Evolutionary conservation across 2,797 vertebrate species (phyloP), one percentile per base, ranked within the genome.

Genomic region (Threskiornis aethiopicus): DNA sequence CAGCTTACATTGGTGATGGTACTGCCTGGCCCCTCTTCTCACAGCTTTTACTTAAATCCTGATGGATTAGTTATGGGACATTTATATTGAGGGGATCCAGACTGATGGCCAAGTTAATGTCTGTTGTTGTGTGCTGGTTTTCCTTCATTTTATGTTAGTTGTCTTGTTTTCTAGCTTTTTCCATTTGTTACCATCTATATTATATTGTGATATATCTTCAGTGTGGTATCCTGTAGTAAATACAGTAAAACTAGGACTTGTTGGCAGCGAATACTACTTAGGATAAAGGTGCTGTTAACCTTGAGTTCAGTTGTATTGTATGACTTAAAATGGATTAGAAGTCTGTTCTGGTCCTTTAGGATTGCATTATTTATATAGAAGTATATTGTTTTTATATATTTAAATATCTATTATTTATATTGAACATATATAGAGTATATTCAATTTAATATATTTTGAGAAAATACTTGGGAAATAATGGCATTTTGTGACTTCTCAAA

Each of bases 391-490:
- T 78, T 61, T 28, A 28, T 61, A 10, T 33, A 88, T 91, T 72
- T 82, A 83, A 67, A 80, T 72, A 59, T 22, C 2, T 70, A 31
- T 46, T 80, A 51, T 49, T 81, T 82, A n/a, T 44, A 39, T 70
- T 65, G 41, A 72, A 61, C 9, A 46, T 93, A 86, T 22, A 64
- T 24, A 70, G 5, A 55, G 15, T 69, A 26, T 79, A 87, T 76
- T 47, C 15, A 84, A 35, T 82, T 55, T 51, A 62, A 51, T 86
- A 61, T 1, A 18, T 69, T 65, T 79, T 76, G 69, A 89, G 67
- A 89, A 96, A 94, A 95, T 84, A 83, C 41, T 96, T 96, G 42
- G 44, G 28, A 70, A 94, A 94, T 61, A 94, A 75, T 77, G 77
- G 86, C 33, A 81, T 62, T 54, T 84, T 75, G 80, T 73, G 70